Conservation (phyloP, 2,113 vertebrate genomes). For the Semnopithecus entellus region DNA sequence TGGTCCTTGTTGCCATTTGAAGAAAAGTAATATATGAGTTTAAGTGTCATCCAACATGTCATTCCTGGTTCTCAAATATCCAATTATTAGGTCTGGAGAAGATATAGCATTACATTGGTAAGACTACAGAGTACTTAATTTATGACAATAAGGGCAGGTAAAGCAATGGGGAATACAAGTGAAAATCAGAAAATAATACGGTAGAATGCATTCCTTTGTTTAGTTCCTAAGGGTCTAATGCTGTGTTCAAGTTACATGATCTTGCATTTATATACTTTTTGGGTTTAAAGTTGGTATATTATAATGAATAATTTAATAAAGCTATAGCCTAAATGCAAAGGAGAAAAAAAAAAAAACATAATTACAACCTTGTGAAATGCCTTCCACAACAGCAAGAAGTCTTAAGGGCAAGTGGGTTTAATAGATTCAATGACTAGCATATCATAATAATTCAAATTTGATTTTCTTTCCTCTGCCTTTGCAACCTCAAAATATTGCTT, state of each 20-base stretch:
- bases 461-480: slow-evolving; percentile 74
- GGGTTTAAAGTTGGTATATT: slow-evolving; percentile 73
- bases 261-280: slow-evolving; percentile 72
- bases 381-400: slow-evolving; percentile 73
- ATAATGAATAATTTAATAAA: slow-evolving; percentile 82
- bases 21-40: not conserved
- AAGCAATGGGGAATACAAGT: slow-evolving; percentile 36
- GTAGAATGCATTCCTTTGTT: slow-evolving; percentile 50
- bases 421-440: slow-evolving; percentile 76
- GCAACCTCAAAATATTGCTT: slow-evolving; percentile 69
- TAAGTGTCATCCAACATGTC: not conserved
- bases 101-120: not conserved
- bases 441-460: slow-evolving; percentile 78
- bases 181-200: slow-evolving; percentile 55
- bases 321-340: slow-evolving; percentile 67
- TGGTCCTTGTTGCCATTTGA: not conserved
- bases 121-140: slow-evolving; percentile 34
- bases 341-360: slow-evolving; percentile 52
- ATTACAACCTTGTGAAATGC: slow-evolving; percentile 78
- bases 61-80: not conserved
- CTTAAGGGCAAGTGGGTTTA: slow-evolving; percentile 78
- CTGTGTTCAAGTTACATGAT: slow-evolving; percentile 64
- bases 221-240: slow-evolving; percentile 64
- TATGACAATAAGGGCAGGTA: not conserved
- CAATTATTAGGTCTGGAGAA: not conserved